phyloP scores from a whole-genome alignment of 2,113 vertebrate genomes.

The Ammodytes dubius region DNA sequence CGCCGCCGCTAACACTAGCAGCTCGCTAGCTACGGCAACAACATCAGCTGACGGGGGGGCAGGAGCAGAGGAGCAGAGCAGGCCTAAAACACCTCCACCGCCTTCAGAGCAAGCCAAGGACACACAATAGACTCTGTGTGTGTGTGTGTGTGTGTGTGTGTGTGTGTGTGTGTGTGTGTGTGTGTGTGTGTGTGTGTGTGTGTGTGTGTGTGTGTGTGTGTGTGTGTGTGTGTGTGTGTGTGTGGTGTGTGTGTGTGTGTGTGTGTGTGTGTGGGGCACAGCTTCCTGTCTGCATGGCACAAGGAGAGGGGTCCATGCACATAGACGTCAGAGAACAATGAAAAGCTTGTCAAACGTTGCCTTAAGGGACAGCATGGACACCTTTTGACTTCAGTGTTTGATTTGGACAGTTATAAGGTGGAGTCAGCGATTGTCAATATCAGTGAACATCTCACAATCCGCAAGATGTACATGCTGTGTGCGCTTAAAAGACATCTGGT shows the following conservation, averaged over 20 bases:
- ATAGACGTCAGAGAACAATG: slow-evolving; percentile 15
- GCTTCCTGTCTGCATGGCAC: slow-evolving; percentile 6
- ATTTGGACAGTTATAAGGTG: background rate
- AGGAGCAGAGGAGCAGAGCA: slow-evolving; percentile 54
- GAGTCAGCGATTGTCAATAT: no score
- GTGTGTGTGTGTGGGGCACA: background rate
- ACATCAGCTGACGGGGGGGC: slow-evolving; percentile 30
- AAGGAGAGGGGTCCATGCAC: slow-evolving; percentile 6
- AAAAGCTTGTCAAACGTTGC: slow-evolving; percentile 21
- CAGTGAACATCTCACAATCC: no score
- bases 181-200: slow-evolving; percentile 23
- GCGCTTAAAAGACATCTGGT: no score
- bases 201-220: background rate
- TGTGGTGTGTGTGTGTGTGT: slow-evolving; percentile 40
- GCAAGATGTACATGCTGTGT: no score
- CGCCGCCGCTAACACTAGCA: slow-evolving; percentile 69
- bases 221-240: slow-evolving; percentile 19
- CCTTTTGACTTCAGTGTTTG: slow-evolving; percentile 28
- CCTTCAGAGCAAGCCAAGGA: slow-evolving; percentile 62
- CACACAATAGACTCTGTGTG: slow-evolving; percentile 58
- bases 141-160: slow-evolving; percentile 37
- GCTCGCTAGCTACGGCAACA: slow-evolving; percentile 51
- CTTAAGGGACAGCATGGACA: slow-evolving; percentile 43
- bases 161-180: slow-evolving; percentile 29
- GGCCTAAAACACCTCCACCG: slow-evolving; percentile 55